A percentile compares a stretch with the other conserved stretches of the same genome.
Conservation (phyloP, 1,140 invertebrate species). For the Chironomus striatipennis region DNA sequence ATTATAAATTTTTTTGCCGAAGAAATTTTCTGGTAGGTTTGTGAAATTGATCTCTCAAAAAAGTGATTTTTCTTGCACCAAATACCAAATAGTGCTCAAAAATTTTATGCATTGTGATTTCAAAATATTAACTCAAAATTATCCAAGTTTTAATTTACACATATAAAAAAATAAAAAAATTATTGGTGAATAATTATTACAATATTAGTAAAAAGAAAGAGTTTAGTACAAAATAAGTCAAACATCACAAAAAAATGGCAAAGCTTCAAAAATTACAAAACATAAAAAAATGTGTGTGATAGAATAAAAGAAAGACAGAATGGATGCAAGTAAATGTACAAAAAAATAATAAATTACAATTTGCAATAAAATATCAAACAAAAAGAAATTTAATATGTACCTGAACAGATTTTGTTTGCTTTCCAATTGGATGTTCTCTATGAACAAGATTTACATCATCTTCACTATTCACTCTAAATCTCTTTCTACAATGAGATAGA, state of each 20-base stretch:
- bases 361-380: background rate
- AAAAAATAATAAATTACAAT: background rate
- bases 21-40: no score
- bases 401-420: slow-evolving; percentile 61
- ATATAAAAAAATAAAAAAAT: background rate
- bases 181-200: background rate
- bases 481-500: slow-evolving; percentile 50
- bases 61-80: no score
- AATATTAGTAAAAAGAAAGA: slow-evolving; percentile 13
- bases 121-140: no score
- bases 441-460: slow-evolving; percentile 58
- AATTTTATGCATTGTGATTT: no score
- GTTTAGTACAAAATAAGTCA: background rate
- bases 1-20: no score
- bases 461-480: slow-evolving; percentile 63
- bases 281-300: background rate
- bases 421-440: slow-evolving; percentile 51
- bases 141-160: no score
- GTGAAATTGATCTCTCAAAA: no score
- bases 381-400: slow-evolving; percentile 33
- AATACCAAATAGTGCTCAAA: no score
- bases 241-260: background rate
- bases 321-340: background rate
- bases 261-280: background rate
- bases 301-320: background rate